A percentile compares a stretch with the other conserved stretches of the same genome.
Conservation (phyloP, 2,113 vertebrate genomes). For the Lamprologus sp. region DNA sequence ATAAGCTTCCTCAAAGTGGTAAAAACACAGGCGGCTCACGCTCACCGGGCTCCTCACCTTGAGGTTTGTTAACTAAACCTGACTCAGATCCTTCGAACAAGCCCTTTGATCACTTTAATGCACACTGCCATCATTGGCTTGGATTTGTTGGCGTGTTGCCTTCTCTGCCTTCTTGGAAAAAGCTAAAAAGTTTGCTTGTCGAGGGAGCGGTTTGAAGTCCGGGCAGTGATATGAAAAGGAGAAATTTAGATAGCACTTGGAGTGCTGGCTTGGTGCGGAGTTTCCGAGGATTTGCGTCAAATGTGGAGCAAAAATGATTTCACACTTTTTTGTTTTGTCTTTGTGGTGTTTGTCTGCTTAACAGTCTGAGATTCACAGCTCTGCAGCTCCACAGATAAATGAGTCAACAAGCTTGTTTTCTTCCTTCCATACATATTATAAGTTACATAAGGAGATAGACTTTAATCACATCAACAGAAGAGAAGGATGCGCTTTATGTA, state of each 20-base stretch:
- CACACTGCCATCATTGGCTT: not conserved
- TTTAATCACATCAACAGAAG: not conserved
- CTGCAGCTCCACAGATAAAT: not conserved
- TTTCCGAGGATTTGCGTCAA: not conserved
- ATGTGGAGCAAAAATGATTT: not conserved
- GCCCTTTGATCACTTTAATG: constrained; percentile 35
- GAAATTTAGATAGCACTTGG: not conserved
- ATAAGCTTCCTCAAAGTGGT: not conserved
- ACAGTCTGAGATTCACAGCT: not conserved
- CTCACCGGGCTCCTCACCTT: not conserved
- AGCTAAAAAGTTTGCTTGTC: not conserved
- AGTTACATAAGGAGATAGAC: not conserved
- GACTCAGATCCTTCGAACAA: not conserved
- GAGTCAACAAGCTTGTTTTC: not conserved
- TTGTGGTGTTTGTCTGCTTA: not conserved
- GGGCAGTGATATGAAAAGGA: not conserved
- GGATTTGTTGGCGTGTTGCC: not conserved
- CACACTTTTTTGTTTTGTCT: not conserved
- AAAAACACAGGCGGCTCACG: not conserved
- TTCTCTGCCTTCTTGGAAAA: not conserved
- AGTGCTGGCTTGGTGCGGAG: accelerated
- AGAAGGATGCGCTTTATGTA: not conserved
- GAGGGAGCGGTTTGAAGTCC: not conserved
- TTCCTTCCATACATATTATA: not conserved
- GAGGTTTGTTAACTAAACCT: not conserved